Percentiles rank a stretch among this genome's conserved stretches.
These are phyloP conservation scores for Miichthys miiuy DNA, from an alignment of 2,797 vertebrate species.

Conservation along the genomic window DNA sequence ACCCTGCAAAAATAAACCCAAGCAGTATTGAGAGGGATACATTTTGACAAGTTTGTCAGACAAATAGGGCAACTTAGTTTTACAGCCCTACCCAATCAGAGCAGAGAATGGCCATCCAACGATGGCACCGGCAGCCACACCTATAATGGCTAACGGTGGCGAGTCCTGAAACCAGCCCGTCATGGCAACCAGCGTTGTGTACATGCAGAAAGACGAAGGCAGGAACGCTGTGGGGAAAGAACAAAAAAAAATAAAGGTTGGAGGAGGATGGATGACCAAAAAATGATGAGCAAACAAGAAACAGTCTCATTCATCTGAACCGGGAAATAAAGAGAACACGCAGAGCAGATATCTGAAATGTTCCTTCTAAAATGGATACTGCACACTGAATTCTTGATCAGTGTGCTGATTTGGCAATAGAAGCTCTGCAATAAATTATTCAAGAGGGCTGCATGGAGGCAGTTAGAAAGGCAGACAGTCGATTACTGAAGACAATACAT, in stretches of 20 bases:
- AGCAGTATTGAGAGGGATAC: background rate
- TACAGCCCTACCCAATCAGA: conserved; percentile 89
- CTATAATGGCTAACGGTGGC: conserved; percentile 90
- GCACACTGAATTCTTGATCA: background rate
- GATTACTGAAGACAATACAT: too few relatives aligned
- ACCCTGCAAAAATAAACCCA: conserved; percentile 79
- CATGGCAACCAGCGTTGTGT: conserved; percentile 94
- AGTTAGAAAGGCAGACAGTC: background rate
- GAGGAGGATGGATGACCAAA: background rate
- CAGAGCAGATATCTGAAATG: background rate
- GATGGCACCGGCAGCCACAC: conserved; percentile 92
- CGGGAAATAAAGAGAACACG: background rate
- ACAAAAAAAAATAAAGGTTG: background rate
- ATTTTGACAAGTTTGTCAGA: background rate
- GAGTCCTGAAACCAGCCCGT: conserved; percentile 98
- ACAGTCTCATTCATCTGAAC: background rate
- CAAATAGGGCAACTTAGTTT: conserved; percentile 2
- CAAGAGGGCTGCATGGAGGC: background rate
- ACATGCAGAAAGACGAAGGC: conserved; percentile 99
- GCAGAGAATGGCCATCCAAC: conserved; percentile 97
- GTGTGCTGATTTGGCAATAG: background rate
- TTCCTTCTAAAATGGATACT: background rate
- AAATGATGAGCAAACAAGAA: background rate
- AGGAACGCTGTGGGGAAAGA: conserved; percentile 89
- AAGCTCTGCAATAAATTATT: background rate